Evolutionary conservation across 2,797 vertebrate species (phyloP).

Genomic region (Peromyscus melanophrys): DNA sequence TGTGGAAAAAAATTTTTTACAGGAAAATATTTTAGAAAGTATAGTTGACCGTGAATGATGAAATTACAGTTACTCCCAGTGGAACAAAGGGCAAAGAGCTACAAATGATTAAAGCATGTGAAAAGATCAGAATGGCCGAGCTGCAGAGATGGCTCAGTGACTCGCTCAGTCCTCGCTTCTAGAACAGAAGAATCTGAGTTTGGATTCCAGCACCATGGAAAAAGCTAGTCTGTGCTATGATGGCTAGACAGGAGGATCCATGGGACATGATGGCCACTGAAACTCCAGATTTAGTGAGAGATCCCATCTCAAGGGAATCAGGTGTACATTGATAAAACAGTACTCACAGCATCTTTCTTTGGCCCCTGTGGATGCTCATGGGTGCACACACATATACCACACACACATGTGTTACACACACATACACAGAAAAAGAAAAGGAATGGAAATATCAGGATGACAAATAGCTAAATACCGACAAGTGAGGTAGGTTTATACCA

Average conservation of each 20-base stretch:
- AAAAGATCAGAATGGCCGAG: neutral
- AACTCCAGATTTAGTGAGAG: neutral
- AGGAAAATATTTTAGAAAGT: constrained; percentile 24
- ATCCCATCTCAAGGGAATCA: neutral
- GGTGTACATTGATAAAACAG: neutral
- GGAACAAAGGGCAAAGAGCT: neutral
- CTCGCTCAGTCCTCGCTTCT: neutral
- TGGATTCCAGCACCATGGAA: neutral
- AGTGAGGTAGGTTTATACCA: neutral
- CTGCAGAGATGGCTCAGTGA: neutral
- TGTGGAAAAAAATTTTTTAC: neutral
- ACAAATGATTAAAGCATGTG: constrained; percentile 1
- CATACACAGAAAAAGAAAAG: neutral
- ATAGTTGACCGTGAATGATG: constrained; percentile 15
- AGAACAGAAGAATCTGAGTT: neutral
- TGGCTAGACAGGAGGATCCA: neutral
- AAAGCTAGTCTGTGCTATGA: neutral
- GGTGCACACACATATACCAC: neutral
- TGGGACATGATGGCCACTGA: neutral
- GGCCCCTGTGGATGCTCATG: neutral
- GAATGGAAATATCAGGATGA: neutral
- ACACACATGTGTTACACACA: neutral
- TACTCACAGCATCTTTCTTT: neutral
- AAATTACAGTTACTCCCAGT: constrained; percentile 11
- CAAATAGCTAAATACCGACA: neutral